Conservation (phyloP, 2,113 vertebrate species). For the Psilopogon haemacephalus region DNA sequence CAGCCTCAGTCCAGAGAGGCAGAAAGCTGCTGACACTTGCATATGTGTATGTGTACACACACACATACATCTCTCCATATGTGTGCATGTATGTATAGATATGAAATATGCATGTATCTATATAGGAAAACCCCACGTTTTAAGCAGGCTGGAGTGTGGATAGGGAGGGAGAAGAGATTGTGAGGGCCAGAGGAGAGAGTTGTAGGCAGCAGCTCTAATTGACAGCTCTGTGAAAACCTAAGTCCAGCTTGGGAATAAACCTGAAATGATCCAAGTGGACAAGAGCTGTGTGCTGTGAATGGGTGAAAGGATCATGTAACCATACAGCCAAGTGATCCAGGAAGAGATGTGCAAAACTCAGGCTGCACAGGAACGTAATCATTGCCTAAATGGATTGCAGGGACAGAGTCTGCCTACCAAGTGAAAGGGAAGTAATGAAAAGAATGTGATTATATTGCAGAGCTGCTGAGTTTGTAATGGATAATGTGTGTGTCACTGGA, state of each 20-base stretch:
- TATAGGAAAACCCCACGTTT: not conserved
- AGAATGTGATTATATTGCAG: rapidly evolving
- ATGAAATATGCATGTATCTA: too few relatives aligned
- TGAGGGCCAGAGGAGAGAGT: not conserved
- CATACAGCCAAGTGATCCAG: not conserved
- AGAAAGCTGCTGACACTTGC: not conserved
- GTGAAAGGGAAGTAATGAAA: not conserved
- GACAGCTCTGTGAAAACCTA: not conserved
- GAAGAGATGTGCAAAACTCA: not conserved
- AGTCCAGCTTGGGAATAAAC: not conserved
- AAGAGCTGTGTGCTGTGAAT: not conserved
- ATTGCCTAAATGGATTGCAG: not conserved
- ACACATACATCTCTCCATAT: not conserved
- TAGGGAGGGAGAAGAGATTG: not conserved
- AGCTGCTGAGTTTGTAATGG: not conserved
- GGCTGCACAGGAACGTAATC: not conserved
- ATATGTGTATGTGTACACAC: too few relatives aligned
- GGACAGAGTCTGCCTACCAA: not conserved
- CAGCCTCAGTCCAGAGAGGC: not conserved
- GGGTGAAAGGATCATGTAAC: rapidly evolving
- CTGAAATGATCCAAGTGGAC: not conserved
- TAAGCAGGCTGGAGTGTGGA: not conserved
- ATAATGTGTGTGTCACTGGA: not conserved
- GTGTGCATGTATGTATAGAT: not conserved
- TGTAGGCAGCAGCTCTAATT: not conserved